Conservation (phyloP, 2,113 vertebrate species). For the Crotophaga sulcirostris region DNA sequence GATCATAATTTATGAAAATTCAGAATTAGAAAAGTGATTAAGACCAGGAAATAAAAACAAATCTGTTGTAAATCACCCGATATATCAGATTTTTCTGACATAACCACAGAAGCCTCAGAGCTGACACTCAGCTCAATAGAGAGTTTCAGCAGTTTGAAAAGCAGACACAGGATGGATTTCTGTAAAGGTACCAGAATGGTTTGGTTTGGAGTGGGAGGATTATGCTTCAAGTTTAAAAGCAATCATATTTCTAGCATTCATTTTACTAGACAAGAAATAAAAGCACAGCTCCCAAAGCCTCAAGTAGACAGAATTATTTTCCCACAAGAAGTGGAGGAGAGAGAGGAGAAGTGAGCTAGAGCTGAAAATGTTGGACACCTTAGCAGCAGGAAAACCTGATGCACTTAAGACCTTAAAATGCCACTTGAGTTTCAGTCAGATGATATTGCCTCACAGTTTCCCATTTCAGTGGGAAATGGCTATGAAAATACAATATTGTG, state of each 20-base stretch:
- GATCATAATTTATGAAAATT: background rate
- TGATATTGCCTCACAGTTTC: background rate
- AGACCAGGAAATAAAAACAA: background rate
- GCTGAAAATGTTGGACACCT: background rate
- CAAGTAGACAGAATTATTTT: background rate
- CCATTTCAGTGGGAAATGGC: background rate
- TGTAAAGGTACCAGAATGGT: background rate
- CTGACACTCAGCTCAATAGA: background rate
- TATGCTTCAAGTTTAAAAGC: background rate
- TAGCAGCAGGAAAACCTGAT: background rate
- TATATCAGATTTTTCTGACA: background rate
- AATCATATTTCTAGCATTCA: background rate
- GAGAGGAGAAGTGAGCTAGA: background rate
- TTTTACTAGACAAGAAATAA: background rate
- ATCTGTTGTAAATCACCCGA: background rate
- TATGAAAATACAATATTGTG: fast-evolving
- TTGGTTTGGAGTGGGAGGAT: background rate
- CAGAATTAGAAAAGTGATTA: background rate
- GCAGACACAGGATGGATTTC: background rate
- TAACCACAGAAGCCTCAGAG: background rate
- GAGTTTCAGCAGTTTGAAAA: background rate
- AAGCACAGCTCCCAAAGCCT: background rate
- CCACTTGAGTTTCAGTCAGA: background rate
- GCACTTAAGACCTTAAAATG: background rate
- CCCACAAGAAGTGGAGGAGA: background rate